These are phyloP conservation scores for Dendrocopos noguchii DNA, from an alignment of 2,113 vertebrate species.

Conservation along the genomic window DNA sequence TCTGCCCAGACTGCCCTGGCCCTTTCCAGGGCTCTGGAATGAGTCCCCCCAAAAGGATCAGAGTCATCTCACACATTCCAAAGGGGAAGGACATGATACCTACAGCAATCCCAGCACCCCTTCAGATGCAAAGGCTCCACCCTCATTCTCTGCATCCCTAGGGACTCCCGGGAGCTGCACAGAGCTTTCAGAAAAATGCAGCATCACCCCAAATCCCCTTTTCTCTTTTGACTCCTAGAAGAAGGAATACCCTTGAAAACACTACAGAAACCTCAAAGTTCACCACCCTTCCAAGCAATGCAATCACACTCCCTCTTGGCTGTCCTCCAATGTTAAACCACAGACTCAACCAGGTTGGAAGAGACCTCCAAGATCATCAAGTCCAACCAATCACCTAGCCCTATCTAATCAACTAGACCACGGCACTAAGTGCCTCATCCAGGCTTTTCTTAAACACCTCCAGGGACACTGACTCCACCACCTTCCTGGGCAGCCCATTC, in stretches of 20 bases:
- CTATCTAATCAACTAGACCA: no score
- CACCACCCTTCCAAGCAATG: neutral
- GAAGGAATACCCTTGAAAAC: neutral
- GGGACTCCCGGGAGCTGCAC: neutral
- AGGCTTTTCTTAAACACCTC: no score
- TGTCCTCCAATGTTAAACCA: neutral
- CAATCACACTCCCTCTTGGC: accelerated
- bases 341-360: no score
- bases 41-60: accelerated
- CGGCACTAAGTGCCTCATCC: no score
- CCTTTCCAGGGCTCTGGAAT: neutral
- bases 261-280: neutral
- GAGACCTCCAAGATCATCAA: no score
- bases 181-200: neutral
- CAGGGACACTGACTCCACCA: no score
- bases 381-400: no score
- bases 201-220: neutral
- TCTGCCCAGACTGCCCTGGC: neutral
- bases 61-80: neutral
- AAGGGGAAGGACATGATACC: neutral
- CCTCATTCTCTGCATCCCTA: no score
- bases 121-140: neutral
- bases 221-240: neutral
- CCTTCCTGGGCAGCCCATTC: no score
- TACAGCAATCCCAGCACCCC: neutral